Conservation (phyloP, 1,140 invertebrate species). For the Aphis gossypii region DNA sequence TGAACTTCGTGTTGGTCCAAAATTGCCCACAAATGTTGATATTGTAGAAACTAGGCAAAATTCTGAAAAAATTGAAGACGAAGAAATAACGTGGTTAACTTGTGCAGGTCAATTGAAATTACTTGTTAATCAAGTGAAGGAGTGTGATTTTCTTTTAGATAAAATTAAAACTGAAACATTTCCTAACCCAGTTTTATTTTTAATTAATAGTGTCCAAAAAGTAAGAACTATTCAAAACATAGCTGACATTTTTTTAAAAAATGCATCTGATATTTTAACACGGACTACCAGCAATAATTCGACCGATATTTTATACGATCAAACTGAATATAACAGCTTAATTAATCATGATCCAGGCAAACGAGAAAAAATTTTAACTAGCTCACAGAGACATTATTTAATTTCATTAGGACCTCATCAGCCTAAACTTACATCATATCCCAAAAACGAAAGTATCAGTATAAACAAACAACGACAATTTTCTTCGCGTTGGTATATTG, state of each 20-base stretch:
- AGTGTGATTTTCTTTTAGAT: neutral
- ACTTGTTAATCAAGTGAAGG: neutral
- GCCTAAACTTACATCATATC: slow-evolving; percentile 26
- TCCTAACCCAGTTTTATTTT: slow-evolving; percentile 31
- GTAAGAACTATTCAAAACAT: slow-evolving; percentile 10
- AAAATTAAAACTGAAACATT: neutral
- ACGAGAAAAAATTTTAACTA: slow-evolving; percentile 18
- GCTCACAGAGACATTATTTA: slow-evolving; percentile 37
- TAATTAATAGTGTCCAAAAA: neutral
- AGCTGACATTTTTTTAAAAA: slow-evolving; percentile 5
- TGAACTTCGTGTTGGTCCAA: too few relatives aligned
- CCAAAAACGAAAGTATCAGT: neutral
- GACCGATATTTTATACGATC: neutral
- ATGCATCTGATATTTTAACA: neutral
- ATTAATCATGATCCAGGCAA: slow-evolving; percentile 39
- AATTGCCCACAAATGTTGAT: neutral
- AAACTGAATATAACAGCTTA: neutral
- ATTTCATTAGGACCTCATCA: slow-evolving; percentile 45
- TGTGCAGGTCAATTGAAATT: neutral
- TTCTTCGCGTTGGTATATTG: slow-evolving; percentile 28
- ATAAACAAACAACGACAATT: slow-evolving; percentile 15
- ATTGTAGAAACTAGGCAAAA: neutral
- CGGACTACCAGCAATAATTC: neutral
- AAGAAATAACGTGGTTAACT: neutral
- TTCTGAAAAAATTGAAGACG: neutral